Evolutionary conservation across 2,113 vertebrate genomes (phyloP).

Genomic region (Tamias sibiricus): DNA sequence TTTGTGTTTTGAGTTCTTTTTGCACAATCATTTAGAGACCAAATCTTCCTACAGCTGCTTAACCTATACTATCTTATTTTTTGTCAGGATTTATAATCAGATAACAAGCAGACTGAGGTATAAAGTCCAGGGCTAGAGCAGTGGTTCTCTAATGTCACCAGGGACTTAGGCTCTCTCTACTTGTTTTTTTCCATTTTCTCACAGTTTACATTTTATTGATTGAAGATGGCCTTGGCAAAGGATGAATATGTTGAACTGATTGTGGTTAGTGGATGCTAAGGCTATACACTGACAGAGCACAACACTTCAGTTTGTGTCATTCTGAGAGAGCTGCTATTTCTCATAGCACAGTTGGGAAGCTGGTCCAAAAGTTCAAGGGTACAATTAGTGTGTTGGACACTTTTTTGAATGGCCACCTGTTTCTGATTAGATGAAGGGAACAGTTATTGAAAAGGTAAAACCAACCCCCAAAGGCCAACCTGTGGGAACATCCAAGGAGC

Average conservation of each 20-base stretch:
- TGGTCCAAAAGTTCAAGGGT: not conserved
- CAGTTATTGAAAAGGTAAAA: not conserved
- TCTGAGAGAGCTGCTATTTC: too few species aligned
- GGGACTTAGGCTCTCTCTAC: not conserved
- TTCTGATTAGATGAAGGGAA: not conserved
- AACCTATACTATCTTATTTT: not conserved
- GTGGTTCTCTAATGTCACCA: not conserved
- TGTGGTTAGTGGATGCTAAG: not conserved
- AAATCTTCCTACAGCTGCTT: not conserved
- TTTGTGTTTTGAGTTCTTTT: not conserved
- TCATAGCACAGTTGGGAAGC: not conserved
- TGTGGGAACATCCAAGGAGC: not conserved
- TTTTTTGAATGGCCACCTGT: not conserved
- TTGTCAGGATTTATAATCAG: not conserved
- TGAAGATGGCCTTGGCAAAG: not conserved
- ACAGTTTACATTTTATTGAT: not conserved
- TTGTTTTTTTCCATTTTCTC: not conserved
- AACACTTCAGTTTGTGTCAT: not conserved
- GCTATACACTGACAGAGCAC: not conserved
- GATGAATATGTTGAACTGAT: too few species aligned
- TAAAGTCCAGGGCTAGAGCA: not conserved
- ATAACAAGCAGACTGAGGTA: not conserved
- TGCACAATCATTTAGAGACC: not conserved
- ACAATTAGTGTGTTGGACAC: not conserved
- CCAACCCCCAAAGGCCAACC: not conserved